A percentile compares a stretch with the other conserved stretches of the same genome.
phyloP scores from a whole-genome alignment of 2,113 vertebrate genomes.

The Spermophilus dauricus region DNA sequence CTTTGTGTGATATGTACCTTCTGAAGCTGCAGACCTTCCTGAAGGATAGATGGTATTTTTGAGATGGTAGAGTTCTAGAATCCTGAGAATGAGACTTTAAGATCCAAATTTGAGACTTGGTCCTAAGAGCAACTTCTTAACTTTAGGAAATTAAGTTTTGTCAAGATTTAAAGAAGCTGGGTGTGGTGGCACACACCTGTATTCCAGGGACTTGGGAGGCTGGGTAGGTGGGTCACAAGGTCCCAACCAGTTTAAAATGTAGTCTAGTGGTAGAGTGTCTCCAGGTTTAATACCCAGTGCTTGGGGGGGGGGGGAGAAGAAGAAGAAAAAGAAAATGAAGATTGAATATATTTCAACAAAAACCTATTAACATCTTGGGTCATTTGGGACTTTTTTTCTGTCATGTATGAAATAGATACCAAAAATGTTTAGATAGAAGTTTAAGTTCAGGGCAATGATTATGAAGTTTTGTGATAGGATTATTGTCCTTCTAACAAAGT shows the following conservation, averaged over 20 bases:
- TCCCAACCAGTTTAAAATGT: no score
- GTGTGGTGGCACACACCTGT: no score
- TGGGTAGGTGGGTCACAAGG: no score
- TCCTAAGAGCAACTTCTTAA: neutral
- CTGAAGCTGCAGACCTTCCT: neutral
- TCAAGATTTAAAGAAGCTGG: neutral
- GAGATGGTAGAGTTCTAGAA: neutral
- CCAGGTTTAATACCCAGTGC: no score
- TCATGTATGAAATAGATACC: neutral
- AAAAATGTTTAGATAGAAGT: neutral
- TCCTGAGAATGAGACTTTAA: neutral
- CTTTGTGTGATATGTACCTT: neutral
- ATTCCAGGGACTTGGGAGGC: no score
- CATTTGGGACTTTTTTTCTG: neutral
- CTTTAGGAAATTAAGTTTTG: slow-evolving; percentile 3
- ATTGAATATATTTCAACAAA: neutral
- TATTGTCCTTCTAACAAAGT: neutral
- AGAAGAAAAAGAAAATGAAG: neutral
- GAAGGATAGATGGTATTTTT: neutral
- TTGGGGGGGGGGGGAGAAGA: no score
- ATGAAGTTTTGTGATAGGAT: neutral
- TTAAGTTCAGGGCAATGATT: neutral
- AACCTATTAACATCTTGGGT: neutral
- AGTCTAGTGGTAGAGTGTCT: no score
- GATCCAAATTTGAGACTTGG: neutral